Conservation (phyloP, 1,140 invertebrate species). For the Druon quercuslanigerum region DNA sequence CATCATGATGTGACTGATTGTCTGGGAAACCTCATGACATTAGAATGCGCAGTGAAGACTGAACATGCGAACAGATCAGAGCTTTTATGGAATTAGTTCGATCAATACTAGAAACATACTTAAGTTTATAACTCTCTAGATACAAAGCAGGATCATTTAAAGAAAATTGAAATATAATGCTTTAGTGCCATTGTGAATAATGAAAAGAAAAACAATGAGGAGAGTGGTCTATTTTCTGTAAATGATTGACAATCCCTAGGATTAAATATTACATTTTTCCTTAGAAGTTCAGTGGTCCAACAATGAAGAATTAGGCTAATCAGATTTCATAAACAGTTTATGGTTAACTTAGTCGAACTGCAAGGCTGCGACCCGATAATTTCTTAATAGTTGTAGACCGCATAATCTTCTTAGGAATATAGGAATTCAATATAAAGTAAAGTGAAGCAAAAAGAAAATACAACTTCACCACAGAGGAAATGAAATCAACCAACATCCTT, state of each 20-base stretch:
- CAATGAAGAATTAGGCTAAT: slow-evolving; percentile 5
- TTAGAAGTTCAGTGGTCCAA: slow-evolving; percentile 6
- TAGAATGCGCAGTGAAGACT: slow-evolving; percentile 20
- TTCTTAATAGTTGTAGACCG: neutral
- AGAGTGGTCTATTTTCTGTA: neutral
- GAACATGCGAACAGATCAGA: slow-evolving; percentile 23
- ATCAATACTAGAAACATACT: slow-evolving; percentile 19
- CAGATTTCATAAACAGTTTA: slow-evolving; percentile 22
- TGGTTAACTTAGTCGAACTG: slow-evolving; percentile 10
- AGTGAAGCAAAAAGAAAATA: too few species aligned
- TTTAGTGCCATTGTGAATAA: too few species aligned
- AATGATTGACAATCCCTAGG: neutral
- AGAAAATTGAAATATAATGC: too few species aligned
- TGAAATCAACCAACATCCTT: too few species aligned
- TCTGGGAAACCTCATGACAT: slow-evolving; percentile 9
- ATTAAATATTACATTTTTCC: neutral
- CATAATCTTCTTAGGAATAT: neutral
- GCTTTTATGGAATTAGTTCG: slow-evolving; percentile 21
- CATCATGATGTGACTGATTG: slow-evolving; percentile 12
- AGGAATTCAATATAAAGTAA: too few species aligned
- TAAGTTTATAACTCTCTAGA: neutral
- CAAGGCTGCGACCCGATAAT: neutral
- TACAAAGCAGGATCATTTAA: too few species aligned
- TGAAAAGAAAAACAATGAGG: too few species aligned
- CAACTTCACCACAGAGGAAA: too few species aligned